Conservation (phyloP, 1,140 invertebrate species). For the Panagrolaimus sp. region DNA sequence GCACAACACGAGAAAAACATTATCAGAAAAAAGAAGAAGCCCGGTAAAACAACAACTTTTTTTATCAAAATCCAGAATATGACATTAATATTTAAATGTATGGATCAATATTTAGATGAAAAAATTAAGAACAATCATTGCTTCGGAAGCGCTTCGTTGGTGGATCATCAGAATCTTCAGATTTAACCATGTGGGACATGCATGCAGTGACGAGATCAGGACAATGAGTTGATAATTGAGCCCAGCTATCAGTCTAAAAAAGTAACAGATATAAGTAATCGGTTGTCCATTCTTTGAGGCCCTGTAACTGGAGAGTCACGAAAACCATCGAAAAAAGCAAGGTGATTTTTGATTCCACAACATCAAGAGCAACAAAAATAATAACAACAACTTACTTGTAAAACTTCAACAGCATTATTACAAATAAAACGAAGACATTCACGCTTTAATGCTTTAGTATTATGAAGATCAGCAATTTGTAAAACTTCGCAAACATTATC, state of each 20-base stretch:
- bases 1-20: too few relatives aligned
- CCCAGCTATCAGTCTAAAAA: conserved; percentile 51
- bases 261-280: background rate
- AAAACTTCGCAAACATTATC: conserved; percentile 55
- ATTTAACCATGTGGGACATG: conserved; percentile 26
- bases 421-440: conserved; percentile 46
- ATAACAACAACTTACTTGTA: conserved; percentile 10
- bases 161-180: conserved; percentile 15
- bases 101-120: too few relatives aligned
- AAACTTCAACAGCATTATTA: conserved; percentile 15
- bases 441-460: conserved; percentile 49
- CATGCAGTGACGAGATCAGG: conserved; percentile 45
- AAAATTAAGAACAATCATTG: conserved; percentile 16
- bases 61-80: too few relatives aligned
- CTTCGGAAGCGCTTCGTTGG: conserved; percentile 20
- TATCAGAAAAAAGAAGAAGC: too few relatives aligned
- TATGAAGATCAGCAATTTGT: conserved; percentile 54
- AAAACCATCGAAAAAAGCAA: too few relatives aligned
- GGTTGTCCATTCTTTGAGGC: too few relatives aligned
- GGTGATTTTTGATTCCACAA: too few relatives aligned
- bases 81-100: too few relatives aligned
- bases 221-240: conserved; percentile 28
- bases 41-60: too few relatives aligned
- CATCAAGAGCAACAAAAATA: background rate
- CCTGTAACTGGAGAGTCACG: background rate